phyloP scores from a whole-genome alignment of 2,113 vertebrate genomes.

The Bufo gargarizans region DNA sequence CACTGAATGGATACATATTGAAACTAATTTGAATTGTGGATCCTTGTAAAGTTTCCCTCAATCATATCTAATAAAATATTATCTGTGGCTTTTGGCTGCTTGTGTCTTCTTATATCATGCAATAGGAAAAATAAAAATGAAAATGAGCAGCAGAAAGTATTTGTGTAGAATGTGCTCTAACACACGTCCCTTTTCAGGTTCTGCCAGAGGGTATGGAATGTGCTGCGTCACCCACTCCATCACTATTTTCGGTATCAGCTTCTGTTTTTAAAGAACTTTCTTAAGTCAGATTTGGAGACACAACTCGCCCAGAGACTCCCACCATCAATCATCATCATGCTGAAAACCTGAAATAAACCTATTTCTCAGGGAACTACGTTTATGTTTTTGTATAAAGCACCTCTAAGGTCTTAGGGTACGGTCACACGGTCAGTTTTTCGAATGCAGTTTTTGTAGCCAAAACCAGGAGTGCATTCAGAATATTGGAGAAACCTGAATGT shows the following conservation, averaged over 20 bases:
- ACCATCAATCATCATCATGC: not conserved
- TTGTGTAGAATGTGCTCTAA: constrained; percentile 28
- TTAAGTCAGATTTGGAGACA: not conserved
- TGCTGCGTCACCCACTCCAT: constrained; percentile 45
- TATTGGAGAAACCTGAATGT: no score
- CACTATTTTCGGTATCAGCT: constrained; percentile 52
- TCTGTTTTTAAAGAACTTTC: constrained; percentile 44
- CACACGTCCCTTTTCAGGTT: constrained; percentile 48
- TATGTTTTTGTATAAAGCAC: constrained; percentile 11
- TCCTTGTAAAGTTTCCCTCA: not conserved
- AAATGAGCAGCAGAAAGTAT: not conserved
- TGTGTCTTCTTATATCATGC: constrained; percentile 34
- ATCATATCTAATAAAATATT: constrained; percentile 44
- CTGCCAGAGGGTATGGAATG: constrained; percentile 29
- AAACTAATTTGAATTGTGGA: not conserved
- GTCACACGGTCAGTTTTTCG: not conserved
- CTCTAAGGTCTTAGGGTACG: not conserved
- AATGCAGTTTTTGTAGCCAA: not conserved
- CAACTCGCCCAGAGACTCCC: not conserved
- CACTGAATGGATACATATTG: not conserved
- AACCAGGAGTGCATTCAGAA: no score
- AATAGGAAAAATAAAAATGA: not conserved
- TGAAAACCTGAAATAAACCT: constrained; percentile 18
- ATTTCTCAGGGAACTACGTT: constrained; percentile 12
- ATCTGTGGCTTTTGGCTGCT: constrained; percentile 19